Percentiles rank a stretch among this genome's conserved stretches.
Evolutionary conservation across 30 jellyfish, hydroid and myxozoan species (phyloP).

Genomic region (Nemopilema nomurai): DNA sequence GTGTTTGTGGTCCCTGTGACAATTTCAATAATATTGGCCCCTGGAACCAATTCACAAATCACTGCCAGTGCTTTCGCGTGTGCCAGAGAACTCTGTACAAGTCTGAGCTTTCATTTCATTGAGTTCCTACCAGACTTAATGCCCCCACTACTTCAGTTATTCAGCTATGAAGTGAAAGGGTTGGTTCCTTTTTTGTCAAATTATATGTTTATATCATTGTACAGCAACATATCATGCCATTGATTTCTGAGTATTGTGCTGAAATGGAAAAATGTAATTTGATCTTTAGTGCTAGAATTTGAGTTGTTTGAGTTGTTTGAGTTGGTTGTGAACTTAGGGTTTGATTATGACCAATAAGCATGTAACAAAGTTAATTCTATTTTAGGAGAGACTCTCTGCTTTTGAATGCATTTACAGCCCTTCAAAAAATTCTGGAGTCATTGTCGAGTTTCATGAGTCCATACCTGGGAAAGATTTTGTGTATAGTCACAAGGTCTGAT

Average conservation of each 20-base stretch:
- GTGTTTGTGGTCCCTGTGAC: constrained; percentile 36
- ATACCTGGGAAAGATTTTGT: constrained; percentile 49
- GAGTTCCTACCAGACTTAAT: constrained; percentile 69
- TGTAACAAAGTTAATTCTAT: not conserved
- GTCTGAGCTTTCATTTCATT: constrained; percentile 54
- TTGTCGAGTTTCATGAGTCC: constrained; percentile 91
- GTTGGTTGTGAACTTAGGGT: too few relatives aligned
- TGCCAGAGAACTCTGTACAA: constrained; percentile 61
- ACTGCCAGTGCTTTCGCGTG: constrained; percentile 82
- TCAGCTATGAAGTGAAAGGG: constrained; percentile 41
- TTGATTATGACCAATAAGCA: too few relatives aligned
- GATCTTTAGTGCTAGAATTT: not conserved
- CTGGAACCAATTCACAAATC: constrained; percentile 29
- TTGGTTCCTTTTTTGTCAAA: not conserved
- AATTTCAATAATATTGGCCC: constrained; percentile 13
- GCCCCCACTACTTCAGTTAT: constrained; percentile 62
- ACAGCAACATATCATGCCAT: too few relatives aligned
- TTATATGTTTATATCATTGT: not conserved
- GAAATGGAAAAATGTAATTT: too few relatives aligned
- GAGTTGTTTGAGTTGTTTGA: not conserved
- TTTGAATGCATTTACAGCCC: constrained; percentile 64
- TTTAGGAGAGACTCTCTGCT: constrained; percentile 50
- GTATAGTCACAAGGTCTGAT: constrained; percentile 8
- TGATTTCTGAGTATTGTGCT: too few relatives aligned
- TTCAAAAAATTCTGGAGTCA: constrained; percentile 56